Evolutionary conservation across 2,888 invertebrate genomes (phyloP).

Genomic region (Pilophorus perplexus): DNA sequence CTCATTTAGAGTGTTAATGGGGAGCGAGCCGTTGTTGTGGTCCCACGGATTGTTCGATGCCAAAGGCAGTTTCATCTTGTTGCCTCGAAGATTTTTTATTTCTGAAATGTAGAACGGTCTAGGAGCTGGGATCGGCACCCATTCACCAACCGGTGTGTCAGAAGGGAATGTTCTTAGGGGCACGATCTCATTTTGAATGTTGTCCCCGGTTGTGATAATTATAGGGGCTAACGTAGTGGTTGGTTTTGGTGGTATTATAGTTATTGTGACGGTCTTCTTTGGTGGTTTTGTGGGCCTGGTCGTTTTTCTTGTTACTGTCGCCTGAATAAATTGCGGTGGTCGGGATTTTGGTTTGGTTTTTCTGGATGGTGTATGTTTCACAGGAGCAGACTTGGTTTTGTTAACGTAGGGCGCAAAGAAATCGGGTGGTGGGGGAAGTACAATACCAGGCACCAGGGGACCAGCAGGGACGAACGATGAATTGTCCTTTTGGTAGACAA

Average conservation of each 20-base stretch:
- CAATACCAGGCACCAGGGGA: conserved; percentile 83
- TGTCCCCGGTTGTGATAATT: conserved; percentile 38
- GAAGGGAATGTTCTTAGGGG: conserved; percentile 44
- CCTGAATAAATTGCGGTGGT: conserved; percentile 15
- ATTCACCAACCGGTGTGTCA: conserved; percentile 47
- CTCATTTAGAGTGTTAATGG: not conserved
- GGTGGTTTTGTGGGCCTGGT: conserved; percentile 42
- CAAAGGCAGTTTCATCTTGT: conserved; percentile 37
- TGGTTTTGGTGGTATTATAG: conserved; percentile 17
- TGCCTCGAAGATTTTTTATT: conserved; percentile 31
- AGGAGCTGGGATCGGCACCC: conserved; percentile 50
- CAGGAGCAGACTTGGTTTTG: conserved; percentile 54
- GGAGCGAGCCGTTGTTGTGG: conserved; percentile 27
- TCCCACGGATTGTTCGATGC: conserved; percentile 42
- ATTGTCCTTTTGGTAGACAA: conserved; percentile 77
- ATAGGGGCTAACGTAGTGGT: conserved; percentile 24
- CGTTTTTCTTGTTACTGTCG: conserved; percentile 28
- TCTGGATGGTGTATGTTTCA: conserved; percentile 48
- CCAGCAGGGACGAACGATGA: conserved; percentile 74
- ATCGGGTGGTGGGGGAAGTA: conserved; percentile 82
- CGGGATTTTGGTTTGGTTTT: conserved; percentile 41
- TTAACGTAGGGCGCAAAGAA: conserved; percentile 69
- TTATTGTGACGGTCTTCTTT: conserved; percentile 37
- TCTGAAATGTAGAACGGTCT: conserved; percentile 49
- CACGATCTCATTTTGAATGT: conserved; percentile 45